Conservation (phyloP, 1,140 invertebrate genomes). For the Cherax destructor region DNA sequence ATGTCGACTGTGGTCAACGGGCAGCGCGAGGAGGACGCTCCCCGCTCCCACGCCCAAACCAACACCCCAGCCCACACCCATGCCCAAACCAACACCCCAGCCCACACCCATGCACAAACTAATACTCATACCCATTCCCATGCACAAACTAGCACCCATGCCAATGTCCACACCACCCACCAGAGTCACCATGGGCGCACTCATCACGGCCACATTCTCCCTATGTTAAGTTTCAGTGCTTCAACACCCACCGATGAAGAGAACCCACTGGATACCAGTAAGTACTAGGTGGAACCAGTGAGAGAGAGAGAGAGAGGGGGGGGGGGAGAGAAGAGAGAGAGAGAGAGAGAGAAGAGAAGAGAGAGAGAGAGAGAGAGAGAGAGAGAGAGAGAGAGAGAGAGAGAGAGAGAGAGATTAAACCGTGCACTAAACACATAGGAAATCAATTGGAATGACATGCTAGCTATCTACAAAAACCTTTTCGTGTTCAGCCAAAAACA, state of each 20-base stretch:
- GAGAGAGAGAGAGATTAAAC: neutral
- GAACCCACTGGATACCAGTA: constrained; percentile 46
- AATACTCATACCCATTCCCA: neutral
- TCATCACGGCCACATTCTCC: constrained; percentile 51
- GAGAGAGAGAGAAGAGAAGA: neutral
- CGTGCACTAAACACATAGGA: too few relatives aligned
- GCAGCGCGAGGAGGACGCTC: constrained; percentile 24
- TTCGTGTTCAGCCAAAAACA: too few relatives aligned
- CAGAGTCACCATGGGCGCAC: neutral
- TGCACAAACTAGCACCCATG: neutral
- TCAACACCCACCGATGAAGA: constrained; percentile 63
- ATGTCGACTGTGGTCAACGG: constrained; percentile 62
- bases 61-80: neutral
- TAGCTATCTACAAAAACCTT: too few relatives aligned
- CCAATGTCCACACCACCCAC: neutral
- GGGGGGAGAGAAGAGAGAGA: neutral
- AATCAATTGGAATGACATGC: too few relatives aligned
- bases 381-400: neutral
- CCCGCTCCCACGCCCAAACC: too few relatives aligned
- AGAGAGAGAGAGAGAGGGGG: neutral
- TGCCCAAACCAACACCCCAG: neutral
- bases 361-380: neutral
- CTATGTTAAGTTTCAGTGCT: constrained; percentile 53
- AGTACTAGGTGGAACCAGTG: neutral
- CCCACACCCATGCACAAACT: neutral